Evolutionary conservation across 23 tunicate genomes (phyloP).

Genomic region (Phallusia fumigata): DNA sequence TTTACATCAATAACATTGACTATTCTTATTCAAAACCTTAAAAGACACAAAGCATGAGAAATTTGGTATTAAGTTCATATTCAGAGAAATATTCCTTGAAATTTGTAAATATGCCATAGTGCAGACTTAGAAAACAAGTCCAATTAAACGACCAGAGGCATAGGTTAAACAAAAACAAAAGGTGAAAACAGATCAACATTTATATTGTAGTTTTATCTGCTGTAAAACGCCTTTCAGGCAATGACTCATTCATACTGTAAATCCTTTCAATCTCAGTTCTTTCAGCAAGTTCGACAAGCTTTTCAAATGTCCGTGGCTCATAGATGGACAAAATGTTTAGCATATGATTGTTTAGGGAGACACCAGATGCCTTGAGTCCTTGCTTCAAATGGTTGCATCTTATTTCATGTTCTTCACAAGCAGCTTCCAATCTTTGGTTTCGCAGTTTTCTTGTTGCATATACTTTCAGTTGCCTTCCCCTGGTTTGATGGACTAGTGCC

Average conservation of each 20-base stretch:
- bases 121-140: too few relatives aligned
- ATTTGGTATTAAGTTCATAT: too few relatives aligned
- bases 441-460: conserved; percentile 40
- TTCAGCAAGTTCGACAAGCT: conserved; percentile 64
- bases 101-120: too few relatives aligned
- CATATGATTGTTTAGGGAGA: conserved; percentile 41
- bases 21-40: too few relatives aligned
- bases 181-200: too few relatives aligned
- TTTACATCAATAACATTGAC: too few relatives aligned
- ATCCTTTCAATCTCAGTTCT: conserved; percentile 61
- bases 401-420: conserved; percentile 56
- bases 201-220: background rate
- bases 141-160: too few relatives aligned
- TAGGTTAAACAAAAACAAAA: too few relatives aligned
- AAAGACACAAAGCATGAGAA: too few relatives aligned
- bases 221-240: conserved; percentile 69
- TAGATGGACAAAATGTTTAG: conserved; percentile 61
- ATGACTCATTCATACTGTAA: conserved; percentile 17
- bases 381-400: background rate
- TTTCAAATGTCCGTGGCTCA: conserved; percentile 86
- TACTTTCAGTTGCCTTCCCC: conserved; percentile 22
- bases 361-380: conserved; percentile 35
- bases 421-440: conserved; percentile 55
- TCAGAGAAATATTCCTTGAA: too few relatives aligned
- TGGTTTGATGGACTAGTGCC: conserved; percentile 34